Evolutionary conservation across 2,113 vertebrate genomes (phyloP).

Genomic region (Odocoileus hemionus): DNA sequence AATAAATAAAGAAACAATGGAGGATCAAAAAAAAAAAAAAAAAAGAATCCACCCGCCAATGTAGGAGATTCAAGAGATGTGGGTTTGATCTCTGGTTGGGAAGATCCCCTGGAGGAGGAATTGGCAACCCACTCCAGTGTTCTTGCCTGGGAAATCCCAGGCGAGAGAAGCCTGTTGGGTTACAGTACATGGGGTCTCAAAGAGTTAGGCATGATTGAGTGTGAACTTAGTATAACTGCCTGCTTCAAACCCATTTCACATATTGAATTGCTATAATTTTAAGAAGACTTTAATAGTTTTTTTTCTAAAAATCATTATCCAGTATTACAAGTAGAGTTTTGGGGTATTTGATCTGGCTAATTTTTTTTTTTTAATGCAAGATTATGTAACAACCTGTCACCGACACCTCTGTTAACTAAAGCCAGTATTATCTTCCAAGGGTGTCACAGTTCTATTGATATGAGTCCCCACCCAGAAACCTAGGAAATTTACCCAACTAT

Average conservation of each 20-base stretch:
- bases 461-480: constrained; percentile 41
- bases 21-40: no score
- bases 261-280: neutral
- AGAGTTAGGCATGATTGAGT: neutral
- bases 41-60: neutral
- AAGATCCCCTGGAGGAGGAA: neutral
- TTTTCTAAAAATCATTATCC: neutral
- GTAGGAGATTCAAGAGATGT: neutral
- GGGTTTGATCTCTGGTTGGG: neutral
- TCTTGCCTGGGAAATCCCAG: neutral
- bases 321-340: neutral
- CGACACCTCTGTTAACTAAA: constrained; percentile 24
- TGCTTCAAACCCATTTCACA: neutral
- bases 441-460: constrained; percentile 33
- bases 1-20: no score
- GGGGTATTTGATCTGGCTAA: neutral
- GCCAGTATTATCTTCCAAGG: constrained; percentile 40
- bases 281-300: neutral
- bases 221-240: neutral
- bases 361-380: neutral
- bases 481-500: constrained; percentile 40
- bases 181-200: neutral
- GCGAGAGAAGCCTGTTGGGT: neutral
- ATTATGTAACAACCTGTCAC: constrained; percentile 19
- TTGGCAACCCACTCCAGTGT: neutral